Conservation (phyloP, 2,113 vertebrate genomes). For the Ginglymostoma cirratum region DNA sequence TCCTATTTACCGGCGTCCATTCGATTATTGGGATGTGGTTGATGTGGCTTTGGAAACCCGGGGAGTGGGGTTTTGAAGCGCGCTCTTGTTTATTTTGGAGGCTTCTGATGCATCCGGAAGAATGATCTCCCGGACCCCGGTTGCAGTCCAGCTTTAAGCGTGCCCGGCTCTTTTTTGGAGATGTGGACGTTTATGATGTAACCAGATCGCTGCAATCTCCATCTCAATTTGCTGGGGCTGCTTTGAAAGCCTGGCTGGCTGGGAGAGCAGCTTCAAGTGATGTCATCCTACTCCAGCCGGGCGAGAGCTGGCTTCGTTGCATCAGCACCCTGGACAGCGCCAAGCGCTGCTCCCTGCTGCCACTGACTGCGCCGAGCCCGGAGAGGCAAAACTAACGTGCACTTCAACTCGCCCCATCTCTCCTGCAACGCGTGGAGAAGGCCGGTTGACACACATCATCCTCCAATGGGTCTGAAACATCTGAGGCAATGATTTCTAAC, state of each 20-base stretch:
- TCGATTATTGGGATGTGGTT: neutral
- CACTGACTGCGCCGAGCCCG: too few relatives aligned
- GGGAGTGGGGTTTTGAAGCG: too few relatives aligned
- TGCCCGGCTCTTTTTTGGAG: neutral
- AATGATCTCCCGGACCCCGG: neutral
- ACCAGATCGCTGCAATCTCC: neutral
- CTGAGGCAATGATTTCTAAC: neutral
- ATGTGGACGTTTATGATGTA: constrained; percentile 11
- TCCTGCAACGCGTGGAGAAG: neutral
- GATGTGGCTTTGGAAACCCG: too few relatives aligned
- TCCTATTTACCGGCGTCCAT: neutral
- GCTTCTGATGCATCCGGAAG: neutral
- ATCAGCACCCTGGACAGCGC: constrained; percentile 30
- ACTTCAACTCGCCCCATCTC: neutral
- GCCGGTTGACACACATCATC: neutral
- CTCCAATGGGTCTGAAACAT: neutral
- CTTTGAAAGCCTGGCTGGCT: constrained; percentile 19
- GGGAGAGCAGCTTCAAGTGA: neutral
- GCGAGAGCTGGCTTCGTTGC: neutral
- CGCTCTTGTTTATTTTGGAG: neutral
- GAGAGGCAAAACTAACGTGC: neutral
- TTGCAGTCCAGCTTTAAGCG: constrained; percentile 14
- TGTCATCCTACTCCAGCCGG: constrained; percentile 26
- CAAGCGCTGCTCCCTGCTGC: too few relatives aligned
- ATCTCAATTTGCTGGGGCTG: neutral